Evolutionary conservation across 2,797 vertebrate genomes (phyloP), one percentile per base, ranked within the genome.

Genomic region (Dendrocincla fuliginosa): DNA sequence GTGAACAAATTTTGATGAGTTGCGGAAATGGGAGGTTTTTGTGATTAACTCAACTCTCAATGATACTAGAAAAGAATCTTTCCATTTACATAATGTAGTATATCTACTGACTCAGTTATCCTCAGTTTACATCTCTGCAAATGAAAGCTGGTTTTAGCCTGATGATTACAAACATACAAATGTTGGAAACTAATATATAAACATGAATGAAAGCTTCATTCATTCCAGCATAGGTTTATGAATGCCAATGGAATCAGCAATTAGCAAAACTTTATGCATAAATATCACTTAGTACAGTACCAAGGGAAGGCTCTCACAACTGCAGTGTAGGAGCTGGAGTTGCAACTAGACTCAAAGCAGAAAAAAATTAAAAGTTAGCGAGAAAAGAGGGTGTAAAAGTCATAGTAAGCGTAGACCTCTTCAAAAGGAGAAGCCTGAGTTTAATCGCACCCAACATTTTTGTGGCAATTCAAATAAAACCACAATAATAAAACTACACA

Each of bases 161-260:
- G 19, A 53, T 84, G 85, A 94, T 90, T 93, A 82, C 52, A 89
- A 94, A 90, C 70, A 96, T 88, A 94, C 87, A 94, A 88, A 96
- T 90, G 85, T 30, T 93, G 80, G 70, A 95, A 96, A 95, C 64
- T 97, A 90, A 94, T 96, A 96, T 96, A 95, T 90, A 96, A 95
- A 96, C 94, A 96, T 96, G 89, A 96, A 87, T 50, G 79, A 87
- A 90, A 89, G 30, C 47, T 94, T 88, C 60, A 33, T 91, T 95
- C 87, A 56, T 95, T 78, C 89, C 69, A 81, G 37, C 65, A 55
- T 28, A 61, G 39, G 63, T 85, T 96, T 67, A 79, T 91, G 91
- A 90, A 89, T 93, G 71, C 46, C 44, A 70, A 44, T 60, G 81
- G 78, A 92, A 95, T 84, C 83, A 84, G 61, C 91, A 96, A 76